Conservation (phyloP, 2,888 invertebrate species). For the Aspidapion aeneum region DNA sequence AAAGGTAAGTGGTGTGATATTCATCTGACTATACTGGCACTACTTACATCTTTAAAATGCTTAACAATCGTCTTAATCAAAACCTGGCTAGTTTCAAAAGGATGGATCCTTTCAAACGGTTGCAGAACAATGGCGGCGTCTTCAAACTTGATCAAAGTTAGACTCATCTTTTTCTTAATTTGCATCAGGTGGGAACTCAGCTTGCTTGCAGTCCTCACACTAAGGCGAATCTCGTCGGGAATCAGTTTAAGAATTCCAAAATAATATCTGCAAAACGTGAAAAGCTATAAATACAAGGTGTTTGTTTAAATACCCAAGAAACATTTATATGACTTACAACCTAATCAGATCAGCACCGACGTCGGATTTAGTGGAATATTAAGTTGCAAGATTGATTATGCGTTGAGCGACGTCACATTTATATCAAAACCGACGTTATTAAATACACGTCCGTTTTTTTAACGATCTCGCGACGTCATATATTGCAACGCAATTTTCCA, state of each 20-base stretch:
- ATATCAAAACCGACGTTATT: too few species aligned
- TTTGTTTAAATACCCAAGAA: too few species aligned
- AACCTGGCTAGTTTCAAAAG: constrained; percentile 87
- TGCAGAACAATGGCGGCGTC: constrained; percentile 92
- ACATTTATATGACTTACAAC: too few species aligned
- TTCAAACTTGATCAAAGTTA: constrained; percentile 93
- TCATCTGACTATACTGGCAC: too few species aligned
- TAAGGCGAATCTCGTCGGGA: constrained; percentile 70
- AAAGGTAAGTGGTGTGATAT: too few species aligned
- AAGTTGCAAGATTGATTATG: too few species aligned
- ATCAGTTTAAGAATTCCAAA: constrained; percentile 46
- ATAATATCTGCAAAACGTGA: constrained; percentile 35
- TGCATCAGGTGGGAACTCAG: constrained; percentile 70
- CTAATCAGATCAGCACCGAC: too few species aligned
- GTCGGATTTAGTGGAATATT: too few species aligned
- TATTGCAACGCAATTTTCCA: too few species aligned
- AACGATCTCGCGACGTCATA: too few species aligned
- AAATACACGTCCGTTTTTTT: too few species aligned
- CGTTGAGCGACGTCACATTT: too few species aligned
- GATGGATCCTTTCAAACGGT: constrained; percentile 81
- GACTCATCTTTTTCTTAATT: constrained; percentile 80
- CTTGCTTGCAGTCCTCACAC: constrained; percentile 85
- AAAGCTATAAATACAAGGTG: not conserved
- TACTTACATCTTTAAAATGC: constrained; percentile 75
- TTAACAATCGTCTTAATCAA: constrained; percentile 76